These are phyloP conservation scores for Magallana angulata DNA, from an alignment of 1,140 invertebrate species.

Conservation along the genomic window DNA sequence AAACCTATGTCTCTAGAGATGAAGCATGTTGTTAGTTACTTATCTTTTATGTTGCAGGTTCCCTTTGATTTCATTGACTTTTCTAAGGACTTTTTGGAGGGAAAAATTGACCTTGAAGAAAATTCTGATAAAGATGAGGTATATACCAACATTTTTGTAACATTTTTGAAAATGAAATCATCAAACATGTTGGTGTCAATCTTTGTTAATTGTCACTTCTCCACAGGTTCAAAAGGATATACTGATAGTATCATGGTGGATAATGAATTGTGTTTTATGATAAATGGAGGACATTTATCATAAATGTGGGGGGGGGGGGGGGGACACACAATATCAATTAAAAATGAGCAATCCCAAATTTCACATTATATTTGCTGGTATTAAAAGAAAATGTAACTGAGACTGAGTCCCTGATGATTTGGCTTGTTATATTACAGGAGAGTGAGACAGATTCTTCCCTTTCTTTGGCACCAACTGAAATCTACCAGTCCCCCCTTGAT, in stretches of 20 bases:
- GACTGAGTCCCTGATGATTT: too few relatives aligned
- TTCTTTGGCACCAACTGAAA: conserved; percentile 74
- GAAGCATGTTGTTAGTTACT: not conserved
- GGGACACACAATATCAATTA: too few relatives aligned
- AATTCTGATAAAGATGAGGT: conserved; percentile 62
- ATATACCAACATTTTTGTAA: not conserved
- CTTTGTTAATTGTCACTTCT: too few relatives aligned
- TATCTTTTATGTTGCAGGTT: conserved; percentile 61
- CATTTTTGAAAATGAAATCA: not conserved
- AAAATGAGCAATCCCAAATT: too few relatives aligned
- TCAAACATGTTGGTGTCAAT: too few relatives aligned
- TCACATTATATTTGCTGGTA: too few relatives aligned
- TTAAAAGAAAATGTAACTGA: too few relatives aligned
- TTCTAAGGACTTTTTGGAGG: conserved; percentile 75
- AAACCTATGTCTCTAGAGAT: too few relatives aligned
- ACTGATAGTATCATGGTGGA: not conserved
- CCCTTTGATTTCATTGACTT: conserved; percentile 75
- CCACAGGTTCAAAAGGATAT: not conserved
- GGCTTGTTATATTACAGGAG: conserved; percentile 57
- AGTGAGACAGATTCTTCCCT: conserved; percentile 65
- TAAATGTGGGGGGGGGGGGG: not conserved
- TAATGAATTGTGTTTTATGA: too few relatives aligned
- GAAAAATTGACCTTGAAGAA: conserved; percentile 64
- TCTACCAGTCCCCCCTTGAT: conserved; percentile 72
- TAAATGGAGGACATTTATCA: not conserved